These are phyloP conservation scores for Maconellicoccus hirsutus DNA, from an alignment of 1,140 invertebrate genomes.

Conservation along the genomic window DNA sequence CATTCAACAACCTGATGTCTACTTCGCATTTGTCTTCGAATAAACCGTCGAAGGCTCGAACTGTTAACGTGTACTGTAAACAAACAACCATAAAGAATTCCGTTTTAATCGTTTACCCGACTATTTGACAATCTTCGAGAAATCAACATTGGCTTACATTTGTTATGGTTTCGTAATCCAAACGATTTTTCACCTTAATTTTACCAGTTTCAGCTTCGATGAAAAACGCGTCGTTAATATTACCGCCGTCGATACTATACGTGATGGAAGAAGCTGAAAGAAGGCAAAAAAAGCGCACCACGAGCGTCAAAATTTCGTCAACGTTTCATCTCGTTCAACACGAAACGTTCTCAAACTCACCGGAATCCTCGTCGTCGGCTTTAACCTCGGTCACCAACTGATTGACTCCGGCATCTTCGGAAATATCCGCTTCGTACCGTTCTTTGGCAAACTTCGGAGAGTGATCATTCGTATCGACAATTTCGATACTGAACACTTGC, in stretches of 20 bases:
- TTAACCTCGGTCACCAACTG: slow-evolving; percentile 67
- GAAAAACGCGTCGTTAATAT: slow-evolving; percentile 60
- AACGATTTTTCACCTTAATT: slow-evolving; percentile 56
- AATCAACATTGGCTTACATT: slow-evolving; percentile 35
- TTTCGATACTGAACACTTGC: slow-evolving; percentile 69
- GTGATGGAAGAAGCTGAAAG: slow-evolving; percentile 54
- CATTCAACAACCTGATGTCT: slow-evolving; percentile 62
- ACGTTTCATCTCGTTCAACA: slow-evolving; percentile 18
- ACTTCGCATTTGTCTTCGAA: slow-evolving; percentile 63
- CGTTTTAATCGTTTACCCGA: background rate
- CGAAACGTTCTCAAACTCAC: slow-evolving; percentile 19
- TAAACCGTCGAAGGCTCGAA: slow-evolving; percentile 64
- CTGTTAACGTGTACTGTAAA: slow-evolving; percentile 53
- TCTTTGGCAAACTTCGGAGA: slow-evolving; percentile 60
- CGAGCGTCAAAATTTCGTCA: slow-evolving; percentile 6
- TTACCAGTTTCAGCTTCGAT: slow-evolving; percentile 67
- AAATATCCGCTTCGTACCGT: slow-evolving; percentile 60
- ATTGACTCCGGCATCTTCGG: slow-evolving; percentile 70
- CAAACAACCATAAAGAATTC: too few relatives aligned
- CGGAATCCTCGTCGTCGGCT: slow-evolving; percentile 63
- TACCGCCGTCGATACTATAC: slow-evolving; percentile 67
- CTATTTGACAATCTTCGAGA: background rate
- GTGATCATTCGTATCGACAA: slow-evolving; percentile 86
- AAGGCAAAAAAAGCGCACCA: slow-evolving; percentile 25
- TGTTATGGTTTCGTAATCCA: slow-evolving; percentile 77